phyloP scores from a whole-genome alignment of 1,140 invertebrate genomes.

The Drosophila kohkoa region DNA sequence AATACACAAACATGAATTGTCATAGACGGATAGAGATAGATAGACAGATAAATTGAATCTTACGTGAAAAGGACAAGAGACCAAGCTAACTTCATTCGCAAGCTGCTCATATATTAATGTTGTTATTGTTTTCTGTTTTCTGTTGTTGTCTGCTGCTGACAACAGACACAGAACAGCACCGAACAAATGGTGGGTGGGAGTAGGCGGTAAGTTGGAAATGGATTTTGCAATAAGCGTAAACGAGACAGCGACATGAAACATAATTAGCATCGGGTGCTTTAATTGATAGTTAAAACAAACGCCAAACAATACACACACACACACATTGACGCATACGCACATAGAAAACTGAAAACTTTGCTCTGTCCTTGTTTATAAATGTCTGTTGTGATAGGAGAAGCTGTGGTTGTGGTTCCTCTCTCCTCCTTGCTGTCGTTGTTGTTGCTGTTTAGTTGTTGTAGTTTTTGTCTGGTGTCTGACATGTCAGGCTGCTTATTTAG shows the following conservation, averaged over 20 bases:
- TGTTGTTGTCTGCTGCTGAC: conserved; percentile 24
- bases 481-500: conserved; percentile 79
- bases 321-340: conserved; percentile 12
- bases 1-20: background rate
- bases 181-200: background rate
- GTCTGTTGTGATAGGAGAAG: conserved; percentile 43
- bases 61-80: conserved; percentile 16
- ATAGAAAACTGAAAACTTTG: conserved; percentile 56
- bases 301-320: conserved; percentile 28
- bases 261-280: conserved; percentile 77
- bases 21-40: background rate
- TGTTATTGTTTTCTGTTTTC: background rate
- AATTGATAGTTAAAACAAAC: conserved; percentile 78
- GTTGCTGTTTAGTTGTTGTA: conserved; percentile 22
- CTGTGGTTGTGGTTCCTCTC: conserved; percentile 18
- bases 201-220: conserved; percentile 3
- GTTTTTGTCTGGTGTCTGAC: conserved; percentile 45
- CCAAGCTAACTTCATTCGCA: conserved; percentile 25
- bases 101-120: conserved; percentile 5
- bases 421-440: conserved; percentile 10
- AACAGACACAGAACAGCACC: background rate
- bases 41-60: conserved; percentile 2
- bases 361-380: conserved; percentile 76
- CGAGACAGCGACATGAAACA: conserved; percentile 48
- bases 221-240: background rate